Evolutionary conservation across 2,113 vertebrate genomes (phyloP), one percentile per base, ranked within the genome.

Genomic region (Crocuta crocuta): DNA sequence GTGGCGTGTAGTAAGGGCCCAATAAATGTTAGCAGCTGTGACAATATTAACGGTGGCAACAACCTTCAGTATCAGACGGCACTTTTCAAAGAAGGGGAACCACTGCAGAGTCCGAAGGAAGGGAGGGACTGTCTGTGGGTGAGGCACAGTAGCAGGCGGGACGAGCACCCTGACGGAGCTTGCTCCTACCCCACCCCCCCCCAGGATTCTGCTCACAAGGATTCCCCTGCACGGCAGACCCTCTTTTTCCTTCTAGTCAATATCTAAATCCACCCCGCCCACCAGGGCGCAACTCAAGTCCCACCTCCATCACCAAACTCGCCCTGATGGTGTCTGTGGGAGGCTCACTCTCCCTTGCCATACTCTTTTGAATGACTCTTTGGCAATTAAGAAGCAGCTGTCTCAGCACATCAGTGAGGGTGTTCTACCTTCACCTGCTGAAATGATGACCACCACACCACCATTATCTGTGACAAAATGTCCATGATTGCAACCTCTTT

Each of bases 121-220:
- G 26, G 55, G 66, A 43, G 73, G 19, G 17, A 11, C 39, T 24
- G 1, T 16, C 39, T 66, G 0, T 7, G 28, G n/a, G 23, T 5
- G 13, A 66, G 43, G 35, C 19, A 6, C 16, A 5, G 55, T 6
- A 4, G 7, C 50, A 63, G 16, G 61, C 23, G 7, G 58, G 78
- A 0, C 4, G 13, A 23, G 31, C 35, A 2, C 28, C 53, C 2
- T 9, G 63, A 12, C 0, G 11, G 70, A 39, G 21, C 23, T 26
- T 31, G 21, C 15, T 48, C 28, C 45, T 16, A 5, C 5, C 7
- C 35, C n/a, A n/a, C 43, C 35, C 7, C 35, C 39, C 39, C 43
- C 45, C 3, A 0, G 0, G 4, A 28, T 80, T 74, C 66, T 71
- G 35, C 43, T 70, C 21, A 4, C 31, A 2, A 33, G 8, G 4